Percentiles rank a stretch among this genome's conserved stretches.
Evolutionary conservation across 2,113 vertebrate genomes (phyloP).

Genomic region (Amia ocellicauda): DNA sequence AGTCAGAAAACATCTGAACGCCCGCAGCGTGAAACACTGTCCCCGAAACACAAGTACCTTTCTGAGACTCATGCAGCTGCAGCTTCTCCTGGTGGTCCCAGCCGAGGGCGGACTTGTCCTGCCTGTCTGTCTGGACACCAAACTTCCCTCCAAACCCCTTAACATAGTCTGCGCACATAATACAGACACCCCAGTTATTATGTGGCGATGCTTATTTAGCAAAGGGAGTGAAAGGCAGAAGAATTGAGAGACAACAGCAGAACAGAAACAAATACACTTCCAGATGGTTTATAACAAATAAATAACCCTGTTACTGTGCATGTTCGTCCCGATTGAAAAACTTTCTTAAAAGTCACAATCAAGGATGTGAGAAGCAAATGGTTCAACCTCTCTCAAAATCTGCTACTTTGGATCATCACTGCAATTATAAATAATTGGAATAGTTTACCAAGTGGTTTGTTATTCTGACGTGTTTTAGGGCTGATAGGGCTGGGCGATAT

Average conservation of each 20-base stretch:
- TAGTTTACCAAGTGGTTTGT: too few species aligned
- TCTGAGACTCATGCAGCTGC: conserved; percentile 93
- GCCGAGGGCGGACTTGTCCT: conserved; percentile 92
- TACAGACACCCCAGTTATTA: conserved; percentile 20
- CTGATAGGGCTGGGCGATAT: too few species aligned
- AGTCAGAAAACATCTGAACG: too few species aligned
- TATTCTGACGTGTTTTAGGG: too few species aligned
- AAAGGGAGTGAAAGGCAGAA: background rate
- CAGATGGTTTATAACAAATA: background rate
- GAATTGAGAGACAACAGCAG: background rate
- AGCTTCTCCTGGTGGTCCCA: conserved; percentile 98
- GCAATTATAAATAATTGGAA: too few species aligned
- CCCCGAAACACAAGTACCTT: conserved; percentile 65
- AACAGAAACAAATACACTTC: background rate
- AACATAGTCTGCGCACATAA: conserved; percentile 78
- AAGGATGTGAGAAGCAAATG: too few species aligned
- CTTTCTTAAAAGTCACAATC: too few species aligned
- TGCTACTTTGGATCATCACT: too few species aligned
- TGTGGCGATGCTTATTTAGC: background rate
- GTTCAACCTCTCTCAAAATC: too few species aligned
- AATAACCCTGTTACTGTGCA: too few species aligned
- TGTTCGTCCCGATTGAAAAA: too few species aligned
- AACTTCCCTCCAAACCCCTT: conserved; percentile 97
- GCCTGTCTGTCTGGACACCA: conserved; percentile 93
- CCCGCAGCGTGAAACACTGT: background rate